phyloP scores from a whole-genome alignment of 2,113 vertebrate species.

The Corapipo altera region DNA sequence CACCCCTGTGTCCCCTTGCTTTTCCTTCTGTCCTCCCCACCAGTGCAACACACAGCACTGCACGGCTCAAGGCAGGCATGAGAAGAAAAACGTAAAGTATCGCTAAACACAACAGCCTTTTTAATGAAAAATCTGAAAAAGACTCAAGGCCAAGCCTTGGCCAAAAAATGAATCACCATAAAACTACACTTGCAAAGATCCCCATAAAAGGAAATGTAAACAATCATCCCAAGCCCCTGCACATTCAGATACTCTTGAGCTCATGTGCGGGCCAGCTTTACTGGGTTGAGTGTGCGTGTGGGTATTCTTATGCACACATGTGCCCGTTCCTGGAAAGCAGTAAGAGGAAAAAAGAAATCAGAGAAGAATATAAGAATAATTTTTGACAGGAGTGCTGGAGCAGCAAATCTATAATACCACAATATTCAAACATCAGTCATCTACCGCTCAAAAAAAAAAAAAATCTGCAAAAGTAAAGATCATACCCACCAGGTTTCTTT shows the following conservation, averaged over 20 bases:
- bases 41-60: accelerated
- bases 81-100: neutral
- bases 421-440: neutral
- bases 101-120: neutral
- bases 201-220: slow-evolving; percentile 50
- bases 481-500: neutral
- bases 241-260: neutral
- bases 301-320: accelerated
- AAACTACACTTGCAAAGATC: slow-evolving; percentile 5
- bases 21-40: neutral
- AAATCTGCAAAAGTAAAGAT: neutral
- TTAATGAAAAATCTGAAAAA: neutral
- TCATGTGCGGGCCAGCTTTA: neutral
- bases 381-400: neutral
- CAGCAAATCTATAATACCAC: neutral
- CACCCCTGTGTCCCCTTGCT: accelerated
- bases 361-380: neutral
- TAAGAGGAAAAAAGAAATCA: neutral
- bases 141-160: neutral
- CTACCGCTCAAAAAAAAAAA: accelerated
- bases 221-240: neutral
- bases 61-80: neutral
- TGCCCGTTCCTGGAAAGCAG: neutral
- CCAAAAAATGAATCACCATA: slow-evolving; percentile 35
- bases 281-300: neutral